Percentiles rank a stretch among this genome's conserved stretches.
phyloP scores from a whole-genome alignment of 1,140 invertebrate genomes.

The Steinernema feltiae region DNA sequence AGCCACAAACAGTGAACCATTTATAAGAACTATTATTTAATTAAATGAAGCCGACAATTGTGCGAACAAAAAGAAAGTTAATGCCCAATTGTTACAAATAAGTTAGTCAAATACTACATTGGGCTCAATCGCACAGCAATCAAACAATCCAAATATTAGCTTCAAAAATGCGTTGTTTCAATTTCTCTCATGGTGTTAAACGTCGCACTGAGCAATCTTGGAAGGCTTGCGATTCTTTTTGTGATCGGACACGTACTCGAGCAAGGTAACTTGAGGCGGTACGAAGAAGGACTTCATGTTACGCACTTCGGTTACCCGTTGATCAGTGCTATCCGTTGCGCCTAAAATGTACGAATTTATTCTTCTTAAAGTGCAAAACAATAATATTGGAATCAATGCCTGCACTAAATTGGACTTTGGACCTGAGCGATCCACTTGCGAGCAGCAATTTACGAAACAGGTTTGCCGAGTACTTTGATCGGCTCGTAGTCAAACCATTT shows the following conservation, averaged over 20 bases:
- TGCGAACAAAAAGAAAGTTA: too few species aligned
- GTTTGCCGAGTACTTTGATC: too few species aligned
- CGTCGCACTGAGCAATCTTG: background rate
- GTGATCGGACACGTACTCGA: conserved; percentile 38
- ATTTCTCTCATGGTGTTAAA: background rate
- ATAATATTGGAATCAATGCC: too few species aligned
- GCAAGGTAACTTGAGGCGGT: conserved; percentile 11
- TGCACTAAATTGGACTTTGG: too few species aligned
- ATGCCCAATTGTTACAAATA: background rate
- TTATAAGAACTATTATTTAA: background rate
- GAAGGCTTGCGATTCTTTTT: conserved; percentile 21
- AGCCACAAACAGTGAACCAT: too few species aligned
- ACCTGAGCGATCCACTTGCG: too few species aligned
- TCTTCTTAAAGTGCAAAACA: background rate
- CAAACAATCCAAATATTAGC: background rate
- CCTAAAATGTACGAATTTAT: too few species aligned
- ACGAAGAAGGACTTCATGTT: conserved; percentile 22
- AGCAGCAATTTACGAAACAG: too few species aligned
- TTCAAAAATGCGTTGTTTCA: background rate
- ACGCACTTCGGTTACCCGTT: conserved; percentile 30
- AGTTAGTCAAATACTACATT: background rate
- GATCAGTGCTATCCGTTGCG: conserved; percentile 20
- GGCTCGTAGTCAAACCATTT: too few species aligned
- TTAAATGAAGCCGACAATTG: too few species aligned
- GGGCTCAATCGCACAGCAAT: conserved; percentile 6